Percentiles rank a stretch among this genome's conserved stretches.
Conservation (phyloP, 2,797 vertebrate genomes). For the Anomalospiza imberbis region DNA sequence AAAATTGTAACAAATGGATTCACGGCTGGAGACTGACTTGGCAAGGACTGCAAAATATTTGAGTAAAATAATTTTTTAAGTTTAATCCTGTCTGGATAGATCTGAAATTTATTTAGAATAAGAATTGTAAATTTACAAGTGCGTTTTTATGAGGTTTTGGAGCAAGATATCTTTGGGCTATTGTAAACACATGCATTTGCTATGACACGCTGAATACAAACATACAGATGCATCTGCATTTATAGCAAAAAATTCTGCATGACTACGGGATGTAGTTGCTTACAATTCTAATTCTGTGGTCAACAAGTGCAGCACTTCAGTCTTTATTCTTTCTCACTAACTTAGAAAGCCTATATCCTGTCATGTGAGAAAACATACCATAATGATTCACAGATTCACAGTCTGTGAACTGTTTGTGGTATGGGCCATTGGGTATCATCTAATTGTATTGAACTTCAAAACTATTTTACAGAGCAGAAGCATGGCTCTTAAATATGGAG, state of each 20-base stretch:
- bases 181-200: background rate
- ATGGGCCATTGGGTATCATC: background rate
- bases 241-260: background rate
- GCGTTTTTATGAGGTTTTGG: background rate
- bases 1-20: background rate
- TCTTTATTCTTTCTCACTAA: background rate
- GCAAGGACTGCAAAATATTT: background rate
- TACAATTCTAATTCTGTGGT: background rate
- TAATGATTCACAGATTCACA: background rate
- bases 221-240: background rate
- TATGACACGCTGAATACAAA: background rate
- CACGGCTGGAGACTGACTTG: background rate
- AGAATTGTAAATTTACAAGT: background rate
- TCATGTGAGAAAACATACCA: background rate
- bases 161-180: background rate
- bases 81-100: background rate
- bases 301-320: background rate
- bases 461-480: background rate
- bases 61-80: background rate
- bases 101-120: background rate
- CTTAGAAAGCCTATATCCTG: background rate
- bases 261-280: background rate
- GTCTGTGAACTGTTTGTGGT: background rate
- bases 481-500: background rate
- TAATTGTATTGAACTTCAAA: background rate